Base-by-base conservation (phyloP, 2,113 vertebrate species). In the Nothobranchius kuhntae region DNA sequence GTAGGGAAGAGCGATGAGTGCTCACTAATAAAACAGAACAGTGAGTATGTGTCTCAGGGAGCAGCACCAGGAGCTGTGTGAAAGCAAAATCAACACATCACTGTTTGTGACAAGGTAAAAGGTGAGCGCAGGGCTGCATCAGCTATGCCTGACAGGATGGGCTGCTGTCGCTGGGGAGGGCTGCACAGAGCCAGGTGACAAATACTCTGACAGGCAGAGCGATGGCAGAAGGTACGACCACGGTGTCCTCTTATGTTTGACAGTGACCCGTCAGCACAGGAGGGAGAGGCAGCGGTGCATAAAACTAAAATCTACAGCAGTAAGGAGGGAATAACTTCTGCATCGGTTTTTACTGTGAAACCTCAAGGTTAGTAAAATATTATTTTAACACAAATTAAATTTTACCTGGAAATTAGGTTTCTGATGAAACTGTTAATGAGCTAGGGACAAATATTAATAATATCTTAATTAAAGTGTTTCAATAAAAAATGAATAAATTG, bases 201-300 rank as follows among this genome's bases (percentile, higher is more conserved):
- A 50, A 72, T 50, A 44, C 21, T 57, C 12, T 0, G 13, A 45
- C 38, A 68, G 14, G 50, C 35, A 67, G 52, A 48, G 60, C 50
- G 47, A 57, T 50, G 15, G 47, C 26, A 69, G 68, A 35, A 75
- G 61, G 15, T 45, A 68, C 7, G 17, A 71, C 75, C 13, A 24
- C 36, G 7, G 17, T 53, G 70, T 77, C 81, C 70, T 82, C 81
- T 69, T 69, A 53, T 54, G 72, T 75, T 57, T 81, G 78, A 81
- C 64, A 53, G 44, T 48, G 51, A 82, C 52, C 61, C 53, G 73
- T 73, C 76, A 64, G 13, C 63, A 8, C 53, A 40, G 60, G 38
- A 45, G 17, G 24, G 59, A 24, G 55, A 7, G 8, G 11, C n/a
- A 7, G 15, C 8, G 53, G 62, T 46, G 30, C 12, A 45, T 2